Evolutionary conservation across 2,888 invertebrate species (phyloP), one percentile per base, ranked within the genome.

Genomic region (Tenodera sinensis): DNA sequence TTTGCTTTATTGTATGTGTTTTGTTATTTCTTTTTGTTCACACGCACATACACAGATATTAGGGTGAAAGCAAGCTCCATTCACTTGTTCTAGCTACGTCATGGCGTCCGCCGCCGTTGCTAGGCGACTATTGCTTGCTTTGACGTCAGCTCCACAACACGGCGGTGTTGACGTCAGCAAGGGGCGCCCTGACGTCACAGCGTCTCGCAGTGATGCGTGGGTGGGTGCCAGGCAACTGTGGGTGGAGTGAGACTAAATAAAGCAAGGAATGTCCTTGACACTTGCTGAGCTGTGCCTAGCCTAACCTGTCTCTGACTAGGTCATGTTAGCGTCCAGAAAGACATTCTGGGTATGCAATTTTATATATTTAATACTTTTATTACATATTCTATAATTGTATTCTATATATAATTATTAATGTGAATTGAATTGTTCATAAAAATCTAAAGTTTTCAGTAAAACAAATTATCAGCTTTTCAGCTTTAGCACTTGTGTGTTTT

Each of bases 111-210:
- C 27, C 25, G 87, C 8, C 54, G 54, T 71, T 71, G 54, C 54
- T 71, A 71, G 25, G 83, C 87, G 82, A 42, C 42, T 47, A 27
- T 85, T 85, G 84, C 27, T 27, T 14, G 84, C 28, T 42, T 85
- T 85, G 85, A 85, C 85, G 85, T 85, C 85, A 85, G 85, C 47
- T 28, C 30, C 85, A 85, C 85, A 85, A 85, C 85, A 85, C 85
- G 85, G 28, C 54, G 85, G 47, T 54, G 87, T 82, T 88, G 28
- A 88, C 88, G 88, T 88, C 88, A 88, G 88, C 83, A 83, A 71
- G 88, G 81, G 83, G 83, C 83, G 88, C 88, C 83, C 88, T 88
- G 88, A 88, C 88, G 88, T 88, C 88, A 88, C 88, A 42, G 83
- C 84, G 84, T 27, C 84, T 85, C 54, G 54, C 54, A 71, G 54